These are phyloP conservation scores for Gavia stellata DNA, from an alignment of 2,113 vertebrate genomes.

Conservation along the genomic window DNA sequence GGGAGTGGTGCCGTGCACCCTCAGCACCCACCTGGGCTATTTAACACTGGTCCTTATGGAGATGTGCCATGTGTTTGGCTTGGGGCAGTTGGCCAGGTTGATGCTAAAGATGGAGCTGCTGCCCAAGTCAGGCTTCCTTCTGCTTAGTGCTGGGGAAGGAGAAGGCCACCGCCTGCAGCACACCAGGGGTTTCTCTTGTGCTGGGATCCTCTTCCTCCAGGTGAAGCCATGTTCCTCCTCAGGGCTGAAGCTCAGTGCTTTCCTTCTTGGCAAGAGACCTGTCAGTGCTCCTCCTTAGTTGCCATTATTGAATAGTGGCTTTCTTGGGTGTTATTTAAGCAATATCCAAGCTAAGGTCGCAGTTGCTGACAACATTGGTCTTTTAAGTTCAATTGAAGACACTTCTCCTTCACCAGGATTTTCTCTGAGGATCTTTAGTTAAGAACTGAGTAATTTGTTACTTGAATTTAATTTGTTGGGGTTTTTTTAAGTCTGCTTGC, in stretches of 20 bases:
- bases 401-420: background rate
- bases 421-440: background rate
- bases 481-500: background rate
- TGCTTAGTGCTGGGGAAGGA: background rate
- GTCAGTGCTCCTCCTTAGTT: background rate
- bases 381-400: background rate
- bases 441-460: background rate
- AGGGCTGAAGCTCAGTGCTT: background rate
- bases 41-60: rapidly evolving
- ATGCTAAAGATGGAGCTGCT: background rate
- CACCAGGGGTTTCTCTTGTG: background rate
- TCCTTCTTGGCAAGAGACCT: background rate
- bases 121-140: background rate
- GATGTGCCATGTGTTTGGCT: rapidly evolving
- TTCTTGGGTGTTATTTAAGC: background rate
- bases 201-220: background rate
- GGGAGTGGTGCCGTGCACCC: background rate
- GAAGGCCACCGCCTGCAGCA: rapidly evolving
- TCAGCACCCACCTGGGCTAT: rapidly evolving
- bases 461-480: background rate
- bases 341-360: background rate
- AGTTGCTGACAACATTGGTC: background rate
- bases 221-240: background rate
- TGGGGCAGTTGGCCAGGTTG: background rate
- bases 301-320: background rate